These are phyloP conservation scores for Drosophila siamana DNA, from an alignment of 2,888 invertebrate species.

Conservation along the genomic window DNA sequence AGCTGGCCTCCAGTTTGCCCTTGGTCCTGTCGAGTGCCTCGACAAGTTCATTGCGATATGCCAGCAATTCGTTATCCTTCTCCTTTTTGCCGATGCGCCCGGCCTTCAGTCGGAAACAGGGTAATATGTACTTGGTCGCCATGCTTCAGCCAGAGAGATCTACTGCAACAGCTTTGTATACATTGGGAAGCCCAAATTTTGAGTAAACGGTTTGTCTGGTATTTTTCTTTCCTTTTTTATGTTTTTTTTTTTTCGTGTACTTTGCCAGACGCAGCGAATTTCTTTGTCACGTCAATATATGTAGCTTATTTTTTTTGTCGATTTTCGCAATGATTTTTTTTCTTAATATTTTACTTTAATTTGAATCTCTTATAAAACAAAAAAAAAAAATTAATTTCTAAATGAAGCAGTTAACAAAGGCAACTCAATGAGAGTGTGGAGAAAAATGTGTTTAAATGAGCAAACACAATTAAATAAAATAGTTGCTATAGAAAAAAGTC, in stretches of 20 bases:
- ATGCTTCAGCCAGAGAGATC: background rate
- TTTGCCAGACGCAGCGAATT: conserved; percentile 5
- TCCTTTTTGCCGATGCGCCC: background rate
- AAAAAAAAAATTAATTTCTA: conserved; percentile 6
- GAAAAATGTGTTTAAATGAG: no score
- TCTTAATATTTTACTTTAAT: conserved; percentile 15
- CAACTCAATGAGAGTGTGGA: background rate
- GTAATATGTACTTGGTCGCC: conserved; percentile 28
- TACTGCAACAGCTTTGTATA: background rate
- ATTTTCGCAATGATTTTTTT: background rate
- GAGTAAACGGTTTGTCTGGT: no score
- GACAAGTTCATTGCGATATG: conserved; percentile 29
- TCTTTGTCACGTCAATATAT: conserved; percentile 2
- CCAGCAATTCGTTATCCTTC: conserved; percentile 13
- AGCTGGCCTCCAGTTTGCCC: conserved; percentile 46
- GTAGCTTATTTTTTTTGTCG: conserved; percentile 15
- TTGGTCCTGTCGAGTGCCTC: conserved; percentile 33
- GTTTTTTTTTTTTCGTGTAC: background rate
- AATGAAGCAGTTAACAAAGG: background rate
- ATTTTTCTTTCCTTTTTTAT: background rate
- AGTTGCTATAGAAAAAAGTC: no score
- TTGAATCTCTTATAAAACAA: conserved; percentile 26
- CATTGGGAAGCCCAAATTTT: conserved; percentile 3
- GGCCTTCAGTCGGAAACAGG: conserved; percentile 13
- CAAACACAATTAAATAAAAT: no score